These are phyloP conservation scores for Lagopus muta DNA, from an alignment of 2,113 vertebrate species.

Conservation along the genomic window DNA sequence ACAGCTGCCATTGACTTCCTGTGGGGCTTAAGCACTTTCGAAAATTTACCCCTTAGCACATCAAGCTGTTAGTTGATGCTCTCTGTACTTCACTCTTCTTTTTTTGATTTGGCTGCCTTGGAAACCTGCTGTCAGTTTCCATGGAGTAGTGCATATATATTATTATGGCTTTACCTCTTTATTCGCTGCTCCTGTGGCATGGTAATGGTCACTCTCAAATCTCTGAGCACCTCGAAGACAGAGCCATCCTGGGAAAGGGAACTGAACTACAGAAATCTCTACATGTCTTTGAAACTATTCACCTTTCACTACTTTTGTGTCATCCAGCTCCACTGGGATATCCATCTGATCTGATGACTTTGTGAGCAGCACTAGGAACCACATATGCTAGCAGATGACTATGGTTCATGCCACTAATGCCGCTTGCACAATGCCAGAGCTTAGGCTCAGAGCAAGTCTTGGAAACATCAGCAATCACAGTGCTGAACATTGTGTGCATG, in stretches of 20 bases:
- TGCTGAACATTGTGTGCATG: neutral
- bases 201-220: neutral
- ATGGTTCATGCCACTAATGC: neutral
- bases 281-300: neutral
- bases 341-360: neutral
- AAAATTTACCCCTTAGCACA: neutral
- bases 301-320: neutral
- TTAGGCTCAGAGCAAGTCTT: neutral
- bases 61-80: conserved; percentile 8
- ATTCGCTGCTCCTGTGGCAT: neutral
- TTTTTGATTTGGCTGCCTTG: conserved; percentile 58
- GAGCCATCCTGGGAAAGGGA: neutral
- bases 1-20: neutral
- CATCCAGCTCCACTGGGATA: neutral
- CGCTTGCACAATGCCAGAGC: neutral
- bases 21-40: neutral
- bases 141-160: conserved; percentile 11
- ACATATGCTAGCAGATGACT: neutral
- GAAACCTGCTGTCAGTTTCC: conserved; percentile 61
- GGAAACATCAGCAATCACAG: neutral
- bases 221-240: neutral
- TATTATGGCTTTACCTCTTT: neutral
- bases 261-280: neutral
- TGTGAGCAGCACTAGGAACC: neutral
- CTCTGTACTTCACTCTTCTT: neutral